Base-by-base conservation (phyloP, 2,888 invertebrate species). In the Arge pagana region DNA sequence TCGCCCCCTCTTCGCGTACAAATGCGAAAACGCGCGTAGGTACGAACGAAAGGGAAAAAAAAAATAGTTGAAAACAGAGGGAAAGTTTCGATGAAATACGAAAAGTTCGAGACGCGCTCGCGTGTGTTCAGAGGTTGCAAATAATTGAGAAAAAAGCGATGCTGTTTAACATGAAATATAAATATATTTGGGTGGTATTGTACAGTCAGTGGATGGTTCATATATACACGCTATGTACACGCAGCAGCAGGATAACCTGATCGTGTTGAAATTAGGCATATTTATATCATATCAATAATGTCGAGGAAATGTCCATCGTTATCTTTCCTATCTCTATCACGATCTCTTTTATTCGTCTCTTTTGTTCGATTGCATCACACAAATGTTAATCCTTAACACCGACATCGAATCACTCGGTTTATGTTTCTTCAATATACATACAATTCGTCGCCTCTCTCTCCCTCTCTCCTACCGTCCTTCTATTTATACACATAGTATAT, bases 111-210 rank as follows among this genome's bases (percentile, higher is more conserved):
- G 23, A 30, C 43, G 43, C 43, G 23, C 31, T 43, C 31, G 16
- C n/a, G n/a, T n/a, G n/a, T n/a, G n/a, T n/a, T n/a, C n/a, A n/a
- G n/a, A n/a, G n/a, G n/a, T n/a, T n/a, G n/a, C 3, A 30, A 42
- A 28, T 21, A 33, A 45, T 16, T n/a, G 35, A 45, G 23, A 33
- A 45, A 35, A 33, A 45, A 35, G 33, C 31, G 31, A 24, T 43
- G 23, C 15, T 37, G 41, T 60, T 62, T 70, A 70, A 70, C 70
- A 69, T 70, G 70, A 70, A 70, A 70, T 70, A 70, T 70, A 70
- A 70, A 70, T 70, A 70, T 70, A 70, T 70, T 70, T 70, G 65
- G 68, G 69, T 70, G 69, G 64, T 69, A 70, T 70, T 70, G 66
- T 70, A 70, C 70, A 70, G 69, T 70, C 70, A 68, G 68, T 70